Evolutionary conservation across 64 coral and sea anemone genomes (phyloP), one percentile per base, ranked within the genome.

Genomic region (Stylophora pistillata): DNA sequence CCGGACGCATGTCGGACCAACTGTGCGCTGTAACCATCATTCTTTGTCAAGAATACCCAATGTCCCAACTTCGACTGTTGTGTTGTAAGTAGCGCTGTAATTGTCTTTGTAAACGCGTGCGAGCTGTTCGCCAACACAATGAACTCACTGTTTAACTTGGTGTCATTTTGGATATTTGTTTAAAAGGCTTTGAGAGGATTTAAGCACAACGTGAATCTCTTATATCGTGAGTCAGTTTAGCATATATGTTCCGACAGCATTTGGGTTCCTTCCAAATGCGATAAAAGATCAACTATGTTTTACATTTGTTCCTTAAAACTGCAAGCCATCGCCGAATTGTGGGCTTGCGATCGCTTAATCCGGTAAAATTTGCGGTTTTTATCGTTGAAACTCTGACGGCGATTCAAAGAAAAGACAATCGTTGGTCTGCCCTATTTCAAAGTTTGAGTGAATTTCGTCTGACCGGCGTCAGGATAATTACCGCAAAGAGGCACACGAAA

Each of bases 1-100:
- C 82, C 34, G 91, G 28, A 87, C 95, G 1, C 56, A 83, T 62
- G 81, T 56, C 54, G 95, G 91, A 3, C 95, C 95, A 25, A 97
- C 91, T 23, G 95, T 97, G 27, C 68, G 95, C 25, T 97, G 95
- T 53, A 91, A 93, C 33, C 82, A 97, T 17, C 87, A 93, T 73
- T 70, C 78, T 31, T 77, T 97, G 77, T 78, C 25, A 57, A 73
- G 74, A 77, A 93, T 97, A 56, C 95, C 95, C 0, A 72, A 25
- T 74, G 91, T 97, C 21, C 95, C 91, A 23, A 23, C 88, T 20
- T 81, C 87, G 54, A 97, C 95, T 30, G 87, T 93, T 47, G 95
- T 87, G 15, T 86, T 97, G 95, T 97, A 87, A 97, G 95, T 97
- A 91, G 37, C 27, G 54, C 7, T 41, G 32, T 85, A 28, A n/a